Conservation (phyloP, 2,888 invertebrate genomes). For the Bombyx huttoni region DNA sequence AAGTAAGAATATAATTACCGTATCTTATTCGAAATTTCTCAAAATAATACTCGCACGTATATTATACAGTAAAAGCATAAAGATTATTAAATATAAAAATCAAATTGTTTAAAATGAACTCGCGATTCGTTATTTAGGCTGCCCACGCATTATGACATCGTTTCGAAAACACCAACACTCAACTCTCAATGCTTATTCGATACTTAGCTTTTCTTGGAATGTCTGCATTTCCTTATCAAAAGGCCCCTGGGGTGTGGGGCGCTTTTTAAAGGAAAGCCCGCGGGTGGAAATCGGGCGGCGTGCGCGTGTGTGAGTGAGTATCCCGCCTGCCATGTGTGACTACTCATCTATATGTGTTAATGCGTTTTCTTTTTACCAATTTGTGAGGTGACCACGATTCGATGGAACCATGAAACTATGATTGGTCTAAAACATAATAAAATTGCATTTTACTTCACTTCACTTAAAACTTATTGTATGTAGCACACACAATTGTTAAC, state of each 20-base stretch:
- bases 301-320: slow-evolving; percentile 31
- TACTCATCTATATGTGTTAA: slow-evolving; percentile 71
- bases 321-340: slow-evolving; percentile 42
- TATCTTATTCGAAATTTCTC: no score
- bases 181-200: slow-evolving; percentile 51
- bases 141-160: slow-evolving; percentile 33
- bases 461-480: no score
- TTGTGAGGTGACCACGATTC: slow-evolving; percentile 40
- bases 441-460: background rate
- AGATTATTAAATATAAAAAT: background rate
- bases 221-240: slow-evolving; percentile 73
- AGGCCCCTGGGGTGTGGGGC: slow-evolving; percentile 46
- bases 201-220: slow-evolving; percentile 70
- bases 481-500: no score
- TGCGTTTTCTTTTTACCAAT: slow-evolving; percentile 74
- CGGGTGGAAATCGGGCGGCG: slow-evolving; percentile 19
- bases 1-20: no score
- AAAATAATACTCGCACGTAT: background rate
- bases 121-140: slow-evolving; percentile 6
- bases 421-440: no score
- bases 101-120: background rate
- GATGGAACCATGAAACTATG: no score
- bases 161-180: slow-evolving; percentile 43
- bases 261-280: slow-evolving; percentile 46
- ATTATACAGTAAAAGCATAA: background rate